Evolutionary conservation across 2,888 invertebrate species (phyloP), one percentile per base, ranked within the genome.

Genomic region (Aplocera efformata): DNA sequence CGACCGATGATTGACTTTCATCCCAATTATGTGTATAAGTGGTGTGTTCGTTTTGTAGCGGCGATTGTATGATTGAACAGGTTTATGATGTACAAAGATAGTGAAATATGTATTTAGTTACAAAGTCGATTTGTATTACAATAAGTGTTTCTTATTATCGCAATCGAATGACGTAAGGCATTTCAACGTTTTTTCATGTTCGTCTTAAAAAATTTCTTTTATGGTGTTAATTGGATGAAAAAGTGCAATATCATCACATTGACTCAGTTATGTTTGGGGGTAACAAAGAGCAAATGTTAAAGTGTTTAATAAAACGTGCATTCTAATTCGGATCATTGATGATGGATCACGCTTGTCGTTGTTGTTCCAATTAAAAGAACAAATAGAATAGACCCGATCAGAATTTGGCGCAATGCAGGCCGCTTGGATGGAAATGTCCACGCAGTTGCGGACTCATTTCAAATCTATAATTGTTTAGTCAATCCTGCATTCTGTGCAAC

Each of bases 351-450:
- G 53, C 36, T 60, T 54, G 54, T 46, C 53, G 58, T 66, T 71
- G 62, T 68, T 67, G 59, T 70, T 72, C 59, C 70, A 74, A 76
- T 75, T 74, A 74, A 70, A 75, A 72, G 67, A 69, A 72, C 73
- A 78, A 79, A 77, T 72, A 72, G 58, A 73, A 73, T 66, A 66
- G 73, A 74, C 74, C 69, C 67, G 67, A 76, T 71, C 67, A 63
- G 67, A 75, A 72, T 79, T 79, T 85, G 83, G 79, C 82, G 85
- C 85, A 84, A 79, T 85, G 85, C 85, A 85, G 84, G 78, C 78
- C 70, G 73, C 61, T 66, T 67, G 67, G 68, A 65, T 76, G 63
- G 64, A 71, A 75, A 69, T 69, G 63, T 75, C 64, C 75, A 76
- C 72, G 63, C 63, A 71, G 65, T 70, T 69, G 71, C 72, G 72